Evolutionary conservation across 2,888 invertebrate species (phyloP).

Genomic region (Zygothrica quintamaculata): DNA sequence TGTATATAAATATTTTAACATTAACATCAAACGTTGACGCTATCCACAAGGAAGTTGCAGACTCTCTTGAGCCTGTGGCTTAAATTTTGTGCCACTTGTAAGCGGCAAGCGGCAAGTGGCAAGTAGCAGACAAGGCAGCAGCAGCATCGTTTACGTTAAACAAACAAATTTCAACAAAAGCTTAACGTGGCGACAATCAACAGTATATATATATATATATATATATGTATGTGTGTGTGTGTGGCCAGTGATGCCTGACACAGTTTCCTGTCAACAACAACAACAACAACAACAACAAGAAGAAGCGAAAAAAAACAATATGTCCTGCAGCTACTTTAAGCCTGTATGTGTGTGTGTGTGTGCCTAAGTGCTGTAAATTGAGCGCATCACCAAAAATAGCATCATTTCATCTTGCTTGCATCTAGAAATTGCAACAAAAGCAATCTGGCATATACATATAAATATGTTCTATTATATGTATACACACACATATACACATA

Average conservation of each 20-base stretch:
- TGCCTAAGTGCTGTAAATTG: slow-evolving; percentile 67
- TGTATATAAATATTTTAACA: slow-evolving; percentile 43
- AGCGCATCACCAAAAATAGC: slow-evolving; percentile 65
- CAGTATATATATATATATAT: slow-evolving; percentile 5
- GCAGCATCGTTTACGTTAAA: slow-evolving; percentile 56
- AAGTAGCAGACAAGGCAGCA: slow-evolving; percentile 47
- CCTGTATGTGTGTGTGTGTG: slow-evolving; percentile 15
- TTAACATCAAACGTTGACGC: slow-evolving; percentile 45
- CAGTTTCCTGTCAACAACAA: slow-evolving; percentile 60
- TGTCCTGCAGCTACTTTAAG: slow-evolving; percentile 27
- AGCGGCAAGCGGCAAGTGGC: too few species aligned
- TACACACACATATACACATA: slow-evolving; percentile 5
- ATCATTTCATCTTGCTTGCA: slow-evolving; percentile 37
- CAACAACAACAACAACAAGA: slow-evolving; percentile 4
- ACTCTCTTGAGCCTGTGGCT: slow-evolving; percentile 35
- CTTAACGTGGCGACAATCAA: slow-evolving; percentile 46
- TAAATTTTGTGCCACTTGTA: slow-evolving; percentile 40
- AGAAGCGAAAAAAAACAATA: too few species aligned
- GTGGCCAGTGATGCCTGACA: slow-evolving; percentile 50
- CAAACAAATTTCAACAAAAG: slow-evolving; percentile 60
- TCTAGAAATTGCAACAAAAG: slow-evolving; percentile 5
- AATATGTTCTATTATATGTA: neutral
- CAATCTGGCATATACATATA: neutral
- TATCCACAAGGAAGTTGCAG: slow-evolving; percentile 43
- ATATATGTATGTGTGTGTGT: slow-evolving; percentile 11